Percentiles rank a stretch among this genome's conserved stretches.
phyloP scores from a whole-genome alignment of 2,888 invertebrate genomes.

The Polydrusus cervinus region DNA sequence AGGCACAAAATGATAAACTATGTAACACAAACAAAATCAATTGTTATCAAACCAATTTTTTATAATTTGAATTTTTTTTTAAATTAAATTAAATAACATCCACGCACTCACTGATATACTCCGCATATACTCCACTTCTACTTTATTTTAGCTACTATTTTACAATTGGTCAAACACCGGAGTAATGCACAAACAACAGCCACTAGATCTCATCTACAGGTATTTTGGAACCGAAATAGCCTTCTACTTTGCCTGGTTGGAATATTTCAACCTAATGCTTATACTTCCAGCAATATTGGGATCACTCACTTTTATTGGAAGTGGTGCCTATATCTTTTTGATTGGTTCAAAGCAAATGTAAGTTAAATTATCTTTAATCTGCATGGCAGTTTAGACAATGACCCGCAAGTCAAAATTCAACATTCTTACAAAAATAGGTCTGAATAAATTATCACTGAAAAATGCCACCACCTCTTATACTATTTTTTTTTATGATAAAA shows the following conservation, averaged over 20 bases:
- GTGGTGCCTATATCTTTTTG: conserved; percentile 1
- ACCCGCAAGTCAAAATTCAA: no score
- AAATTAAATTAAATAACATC: no score
- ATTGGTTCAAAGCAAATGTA: conserved; percentile 34
- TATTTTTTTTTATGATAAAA: no score
- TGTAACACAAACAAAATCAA: no score
- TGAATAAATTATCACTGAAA: no score
- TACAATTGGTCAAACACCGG: conserved; percentile 58
- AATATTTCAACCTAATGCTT: conserved; percentile 74
- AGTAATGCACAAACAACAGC: conserved; percentile 74
- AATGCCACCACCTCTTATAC: no score
- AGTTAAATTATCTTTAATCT: background rate
- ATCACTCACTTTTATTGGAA: conserved; percentile 28
- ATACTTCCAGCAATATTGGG: conserved; percentile 72
- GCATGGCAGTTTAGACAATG: background rate
- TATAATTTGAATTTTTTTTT: no score
- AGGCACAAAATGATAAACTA: no score
- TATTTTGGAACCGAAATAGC: conserved; percentile 76
- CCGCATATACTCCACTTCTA: no score
- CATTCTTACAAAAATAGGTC: no score
- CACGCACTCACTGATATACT: no score
- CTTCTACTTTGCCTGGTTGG: conserved; percentile 75
- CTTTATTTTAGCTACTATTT: conserved; percentile 57
- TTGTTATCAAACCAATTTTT: no score
- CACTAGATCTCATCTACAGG: conserved; percentile 74